phyloP scores from a whole-genome alignment of 2,797 vertebrate genomes.

The Silurus lanzhouensis region DNA sequence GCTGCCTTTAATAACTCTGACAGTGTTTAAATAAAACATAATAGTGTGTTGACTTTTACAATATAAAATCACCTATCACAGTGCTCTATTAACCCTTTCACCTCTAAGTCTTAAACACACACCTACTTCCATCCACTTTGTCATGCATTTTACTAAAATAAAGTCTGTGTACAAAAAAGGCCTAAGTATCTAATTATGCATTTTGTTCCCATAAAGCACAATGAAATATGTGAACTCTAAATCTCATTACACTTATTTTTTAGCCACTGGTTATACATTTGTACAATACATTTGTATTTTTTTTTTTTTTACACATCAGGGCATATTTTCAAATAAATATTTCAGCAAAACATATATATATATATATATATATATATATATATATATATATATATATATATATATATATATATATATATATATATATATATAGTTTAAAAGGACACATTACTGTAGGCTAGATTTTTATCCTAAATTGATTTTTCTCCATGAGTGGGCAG shows the following conservation, averaged over 20 bases:
- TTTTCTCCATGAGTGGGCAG: neutral
- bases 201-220: neutral
- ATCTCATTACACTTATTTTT: no score
- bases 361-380: no score
- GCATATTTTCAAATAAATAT: neutral
- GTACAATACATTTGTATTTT: neutral
- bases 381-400: no score
- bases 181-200: neutral
- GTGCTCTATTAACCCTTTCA: neutral
- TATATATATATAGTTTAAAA: neutral
- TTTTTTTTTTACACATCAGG: neutral
- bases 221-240: neutral
- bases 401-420: no score
- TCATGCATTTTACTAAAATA: neutral
- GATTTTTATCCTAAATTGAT: neutral
- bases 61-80: neutral
- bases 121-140: neutral
- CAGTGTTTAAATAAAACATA: neutral
- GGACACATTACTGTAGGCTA: neutral
- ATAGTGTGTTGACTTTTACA: neutral
- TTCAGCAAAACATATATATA: neutral
- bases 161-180: neutral
- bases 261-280: no score
- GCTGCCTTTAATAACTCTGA: neutral
- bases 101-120: neutral